phyloP scores from a whole-genome alignment of 2,888 invertebrate genomes.

The Caenorhabditis sp. region DNA sequence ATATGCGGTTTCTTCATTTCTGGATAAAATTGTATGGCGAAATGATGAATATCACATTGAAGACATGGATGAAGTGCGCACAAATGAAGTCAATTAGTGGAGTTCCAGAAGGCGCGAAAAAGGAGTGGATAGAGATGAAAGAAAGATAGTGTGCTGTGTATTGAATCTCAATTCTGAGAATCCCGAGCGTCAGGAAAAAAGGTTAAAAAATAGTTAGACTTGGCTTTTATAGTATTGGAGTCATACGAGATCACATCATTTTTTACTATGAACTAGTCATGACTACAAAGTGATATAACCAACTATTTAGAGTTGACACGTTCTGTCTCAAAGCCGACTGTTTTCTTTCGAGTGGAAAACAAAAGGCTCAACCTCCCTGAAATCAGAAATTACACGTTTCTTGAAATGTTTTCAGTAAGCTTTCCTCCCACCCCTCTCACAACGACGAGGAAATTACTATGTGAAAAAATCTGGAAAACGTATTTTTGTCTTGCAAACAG shows the following conservation, averaged over 20 bases:
- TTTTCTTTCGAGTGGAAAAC: not conserved
- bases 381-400: constrained; percentile 44
- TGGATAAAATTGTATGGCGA: constrained; percentile 15
- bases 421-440: not conserved
- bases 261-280: too few relatives aligned
- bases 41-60: constrained; percentile 34
- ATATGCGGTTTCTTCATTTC: constrained; percentile 7
- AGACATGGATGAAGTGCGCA: constrained; percentile 46
- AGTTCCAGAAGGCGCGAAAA: constrained; percentile 4
- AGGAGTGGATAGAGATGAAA: constrained; percentile 1
- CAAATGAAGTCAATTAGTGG: constrained; percentile 62
- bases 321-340: not conserved
- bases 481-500: constrained; percentile 24
- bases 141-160: not conserved
- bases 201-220: too few relatives aligned
- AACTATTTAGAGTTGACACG: too few relatives aligned
- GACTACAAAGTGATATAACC: too few relatives aligned
- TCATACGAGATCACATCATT: too few relatives aligned
- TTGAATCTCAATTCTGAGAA: not conserved
- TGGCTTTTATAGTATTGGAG: too few relatives aligned
- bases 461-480: constrained; percentile 17
- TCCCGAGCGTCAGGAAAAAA: too few relatives aligned
- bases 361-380: not conserved
- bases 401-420: constrained; percentile 23
- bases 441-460: constrained; percentile 40